A percentile compares a stretch with the other conserved stretches of the same genome.
Evolutionary conservation across 2,888 invertebrate genomes (phyloP).

Genomic region (Eristalinus sepulchralis): DNA sequence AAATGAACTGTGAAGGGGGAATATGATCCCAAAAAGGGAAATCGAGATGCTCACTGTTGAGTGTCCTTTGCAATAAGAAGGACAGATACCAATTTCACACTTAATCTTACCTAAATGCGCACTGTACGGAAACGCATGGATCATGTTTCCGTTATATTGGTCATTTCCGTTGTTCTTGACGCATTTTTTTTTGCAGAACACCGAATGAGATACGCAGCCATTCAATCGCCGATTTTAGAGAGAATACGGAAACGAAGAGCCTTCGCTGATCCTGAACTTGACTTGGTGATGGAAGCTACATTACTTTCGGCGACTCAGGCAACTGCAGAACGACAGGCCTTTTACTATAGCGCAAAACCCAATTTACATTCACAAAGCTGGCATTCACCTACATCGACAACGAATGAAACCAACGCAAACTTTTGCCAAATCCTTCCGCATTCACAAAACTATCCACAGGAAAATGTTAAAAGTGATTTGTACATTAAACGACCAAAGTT

Average conservation of each 20-base stretch:
- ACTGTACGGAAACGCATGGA: slow-evolving; percentile 35
- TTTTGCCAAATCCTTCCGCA: slow-evolving; percentile 60
- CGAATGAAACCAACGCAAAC: background rate
- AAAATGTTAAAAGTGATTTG: background rate
- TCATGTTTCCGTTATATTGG: slow-evolving; percentile 28
- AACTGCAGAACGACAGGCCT: slow-evolving; percentile 28
- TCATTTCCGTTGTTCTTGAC: slow-evolving; percentile 3
- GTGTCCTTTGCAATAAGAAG: slow-evolving; percentile 9
- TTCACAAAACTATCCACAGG: background rate
- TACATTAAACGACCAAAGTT: slow-evolving; percentile 74
- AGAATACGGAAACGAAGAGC: slow-evolving; percentile 81
- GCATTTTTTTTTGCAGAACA: slow-evolving; percentile 75
- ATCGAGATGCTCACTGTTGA: slow-evolving; percentile 1
- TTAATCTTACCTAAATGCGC: slow-evolving; percentile 32
- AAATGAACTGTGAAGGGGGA: slow-evolving; percentile 25
- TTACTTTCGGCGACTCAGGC: slow-evolving; percentile 72
- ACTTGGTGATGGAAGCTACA: slow-evolving; percentile 78
- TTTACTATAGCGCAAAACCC: too few species aligned
- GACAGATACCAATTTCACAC: slow-evolving; percentile 59
- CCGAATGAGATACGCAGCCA: slow-evolving; percentile 77
- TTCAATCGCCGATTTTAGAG: slow-evolving; percentile 78
- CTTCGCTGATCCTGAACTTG: slow-evolving; percentile 81
- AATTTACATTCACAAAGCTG: background rate
- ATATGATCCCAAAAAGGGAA: slow-evolving; percentile 32
- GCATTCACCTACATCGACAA: background rate